Base-by-base conservation (phyloP, 2,113 vertebrate genomes). In the Amphilophus citrinellus region DNA sequence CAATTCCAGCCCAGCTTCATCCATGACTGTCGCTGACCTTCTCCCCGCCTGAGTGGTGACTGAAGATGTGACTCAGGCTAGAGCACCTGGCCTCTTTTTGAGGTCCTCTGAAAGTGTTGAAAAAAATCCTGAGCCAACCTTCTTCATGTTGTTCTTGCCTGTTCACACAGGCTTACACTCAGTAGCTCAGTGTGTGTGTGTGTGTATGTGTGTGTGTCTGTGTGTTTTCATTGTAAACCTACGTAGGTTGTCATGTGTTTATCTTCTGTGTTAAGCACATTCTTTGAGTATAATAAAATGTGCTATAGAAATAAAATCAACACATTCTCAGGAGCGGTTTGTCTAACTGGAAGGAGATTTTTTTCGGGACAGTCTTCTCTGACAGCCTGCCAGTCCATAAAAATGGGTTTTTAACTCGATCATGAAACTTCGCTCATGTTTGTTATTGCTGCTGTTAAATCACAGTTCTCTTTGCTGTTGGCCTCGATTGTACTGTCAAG, bases 1-100 rank as follows among this genome's bases (percentile, higher is more conserved):
- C 58, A 80, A 27, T 79, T 78, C 78, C 57, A 47, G 27, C 61
- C 8, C 58, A 42, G 18, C 84, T 61, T 80, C 37, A 37, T 76
- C 80, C 39, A 22, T 61, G 42, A 83, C 76, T 59, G 3, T 47
- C 39, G n/a, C 39, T 20, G 44, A 82, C 78, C 47, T 11, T 17
- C 61, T 42, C 20, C 1, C 68, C 15, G 8, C 53, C 50, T n/a
- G 77, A 79, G 59, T 13, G 35, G 24, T 62, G 68, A 83, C 80
- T 59, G 61, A 68, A 2, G 56, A 61, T 47, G 66, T 47, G 63
- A 82, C 35, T 80, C 47, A 50, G 76, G 61, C 10, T 53, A 24
- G 83, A 27, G 27, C 27, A 61, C 39, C 35, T 15, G 11, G 13
- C 22, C 39, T 77, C n/a, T 24, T 80, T 79, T 6, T 7, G 0